Evolutionary conservation across 2,797 vertebrate species (phyloP).

Genomic region (Microctenopoma lineatum): DNA sequence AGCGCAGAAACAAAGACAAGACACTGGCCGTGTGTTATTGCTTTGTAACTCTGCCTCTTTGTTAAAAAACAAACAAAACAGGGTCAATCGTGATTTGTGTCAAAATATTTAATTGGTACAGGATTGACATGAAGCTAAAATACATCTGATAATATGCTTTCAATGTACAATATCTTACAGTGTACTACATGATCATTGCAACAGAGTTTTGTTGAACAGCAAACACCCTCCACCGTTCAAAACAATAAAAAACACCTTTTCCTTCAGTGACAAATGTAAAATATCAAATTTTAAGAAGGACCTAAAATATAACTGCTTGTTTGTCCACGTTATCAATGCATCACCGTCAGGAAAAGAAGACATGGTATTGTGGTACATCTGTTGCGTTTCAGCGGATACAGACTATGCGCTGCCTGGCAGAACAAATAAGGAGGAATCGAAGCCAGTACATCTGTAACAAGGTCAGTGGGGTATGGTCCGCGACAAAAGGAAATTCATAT

Average conservation of each 20-base stretch:
- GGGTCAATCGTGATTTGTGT: slow-evolving; percentile 19
- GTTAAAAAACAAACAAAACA: neutral
- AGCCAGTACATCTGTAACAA: neutral
- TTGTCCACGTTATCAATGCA: slow-evolving; percentile 6
- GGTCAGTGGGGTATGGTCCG: neutral
- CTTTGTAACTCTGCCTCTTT: neutral
- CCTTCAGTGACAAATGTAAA: slow-evolving; percentile 15
- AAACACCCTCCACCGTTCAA: neutral
- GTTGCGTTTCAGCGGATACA: slow-evolving; percentile 56
- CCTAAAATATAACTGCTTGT: neutral
- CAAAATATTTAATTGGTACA: slow-evolving; percentile 76
- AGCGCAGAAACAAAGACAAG: neutral
- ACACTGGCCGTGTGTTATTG: neutral
- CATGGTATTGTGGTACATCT: slow-evolving; percentile 13
- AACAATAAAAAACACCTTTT: neutral
- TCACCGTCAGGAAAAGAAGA: neutral
- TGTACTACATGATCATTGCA: slow-evolving; percentile 59
- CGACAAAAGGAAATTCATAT: too few species aligned
- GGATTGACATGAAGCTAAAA: slow-evolving; percentile 61
- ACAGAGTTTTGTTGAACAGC: too few species aligned
- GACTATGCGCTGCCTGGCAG: neutral
- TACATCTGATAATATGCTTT: slow-evolving; percentile 69
- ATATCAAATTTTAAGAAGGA: slow-evolving; percentile 3
- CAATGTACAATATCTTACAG: slow-evolving; percentile 80
- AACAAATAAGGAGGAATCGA: neutral